These are phyloP conservation scores for Pteropus rufus DNA, from an alignment of 2,797 vertebrate genomes.

Conservation along the genomic window DNA sequence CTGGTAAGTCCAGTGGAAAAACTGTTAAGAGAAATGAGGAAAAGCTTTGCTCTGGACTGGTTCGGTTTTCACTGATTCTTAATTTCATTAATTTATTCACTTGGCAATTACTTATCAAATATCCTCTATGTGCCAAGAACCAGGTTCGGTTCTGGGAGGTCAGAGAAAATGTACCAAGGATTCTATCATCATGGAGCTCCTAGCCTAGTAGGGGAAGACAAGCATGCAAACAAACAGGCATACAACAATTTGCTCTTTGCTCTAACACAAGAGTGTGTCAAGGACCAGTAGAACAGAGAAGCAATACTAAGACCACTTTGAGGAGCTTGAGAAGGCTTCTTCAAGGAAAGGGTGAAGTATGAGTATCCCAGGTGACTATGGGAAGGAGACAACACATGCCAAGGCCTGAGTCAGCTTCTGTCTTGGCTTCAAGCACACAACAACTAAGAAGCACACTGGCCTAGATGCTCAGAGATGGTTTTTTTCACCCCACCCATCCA, in stretches of 20 bases:
- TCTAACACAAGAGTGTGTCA: not conserved
- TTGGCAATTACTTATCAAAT: not conserved
- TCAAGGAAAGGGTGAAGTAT: not conserved
- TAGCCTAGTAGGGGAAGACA: not conserved
- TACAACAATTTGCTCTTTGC: not conserved
- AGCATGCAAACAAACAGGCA: not conserved
- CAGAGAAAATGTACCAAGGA: not conserved
- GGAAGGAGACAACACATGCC: not conserved
- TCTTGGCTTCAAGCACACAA: not conserved
- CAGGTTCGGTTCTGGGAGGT: not conserved
- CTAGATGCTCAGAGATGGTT: not conserved
- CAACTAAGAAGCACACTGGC: not conserved
- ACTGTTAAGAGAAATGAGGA: not conserved
- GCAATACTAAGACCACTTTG: not conserved
- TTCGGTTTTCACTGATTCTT: slow-evolving; percentile 5
- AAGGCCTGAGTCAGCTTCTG: not conserved
- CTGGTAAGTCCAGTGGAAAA: not conserved
- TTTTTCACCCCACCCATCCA: not conserved
- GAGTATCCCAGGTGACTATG: not conserved
- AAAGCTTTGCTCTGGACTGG: not conserved
- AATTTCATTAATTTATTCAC: not conserved
- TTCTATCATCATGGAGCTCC: not conserved
- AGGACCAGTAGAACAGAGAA: not conserved
- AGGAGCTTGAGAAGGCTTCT: not conserved
- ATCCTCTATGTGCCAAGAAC: not conserved